phyloP scores from a whole-genome alignment of 2,113 vertebrate genomes.

The Falco punctatus region DNA sequence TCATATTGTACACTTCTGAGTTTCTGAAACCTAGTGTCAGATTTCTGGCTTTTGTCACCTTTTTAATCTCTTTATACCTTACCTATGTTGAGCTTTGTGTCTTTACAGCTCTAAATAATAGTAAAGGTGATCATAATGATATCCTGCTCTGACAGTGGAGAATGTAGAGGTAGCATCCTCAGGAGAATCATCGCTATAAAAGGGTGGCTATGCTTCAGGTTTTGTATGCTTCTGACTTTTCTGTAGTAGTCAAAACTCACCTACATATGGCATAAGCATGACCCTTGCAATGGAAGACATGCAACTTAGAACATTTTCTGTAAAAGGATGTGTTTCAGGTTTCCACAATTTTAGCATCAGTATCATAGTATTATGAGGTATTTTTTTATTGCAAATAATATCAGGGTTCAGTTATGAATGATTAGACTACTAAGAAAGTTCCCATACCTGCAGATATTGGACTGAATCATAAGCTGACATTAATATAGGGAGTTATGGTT shows the following conservation, averaged over 20 bases:
- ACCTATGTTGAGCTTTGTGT: background rate
- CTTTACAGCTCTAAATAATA: background rate
- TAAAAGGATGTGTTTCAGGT: background rate
- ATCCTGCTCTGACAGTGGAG: background rate
- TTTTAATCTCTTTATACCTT: background rate
- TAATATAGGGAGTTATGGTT: background rate
- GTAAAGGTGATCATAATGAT: background rate
- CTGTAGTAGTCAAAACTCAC: background rate
- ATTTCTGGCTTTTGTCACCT: background rate
- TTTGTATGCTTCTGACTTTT: background rate
- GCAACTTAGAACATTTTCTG: background rate
- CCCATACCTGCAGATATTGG: background rate
- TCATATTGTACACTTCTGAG: background rate
- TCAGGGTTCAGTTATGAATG: background rate
- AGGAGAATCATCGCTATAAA: background rate
- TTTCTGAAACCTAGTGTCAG: background rate
- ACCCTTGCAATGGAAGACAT: background rate
- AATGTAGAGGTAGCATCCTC: background rate
- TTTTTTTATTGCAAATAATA: background rate
- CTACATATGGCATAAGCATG: background rate
- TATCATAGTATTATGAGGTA: background rate
- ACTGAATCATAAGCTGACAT: background rate
- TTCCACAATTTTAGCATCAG: background rate
- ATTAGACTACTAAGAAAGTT: background rate
- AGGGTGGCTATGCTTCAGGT: background rate